phyloP scores from a whole-genome alignment of 2,888 invertebrate genomes.

The Theodoxus fluviatilis region DNA sequence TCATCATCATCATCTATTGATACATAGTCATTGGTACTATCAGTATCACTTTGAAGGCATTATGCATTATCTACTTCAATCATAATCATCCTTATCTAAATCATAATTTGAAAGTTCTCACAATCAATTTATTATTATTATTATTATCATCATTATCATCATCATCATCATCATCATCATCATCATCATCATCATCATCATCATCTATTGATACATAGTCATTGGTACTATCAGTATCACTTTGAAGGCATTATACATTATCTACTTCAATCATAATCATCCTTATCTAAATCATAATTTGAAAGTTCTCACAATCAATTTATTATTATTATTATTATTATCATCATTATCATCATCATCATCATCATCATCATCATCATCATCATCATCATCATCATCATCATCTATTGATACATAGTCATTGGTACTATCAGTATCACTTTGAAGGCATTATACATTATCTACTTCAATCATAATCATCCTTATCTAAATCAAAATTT shows the following conservation, averaged over 20 bases:
- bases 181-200: not conserved
- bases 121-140: not conserved
- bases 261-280: too few relatives aligned
- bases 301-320: conserved; percentile 8
- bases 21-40: too few relatives aligned
- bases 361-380: too few relatives aligned
- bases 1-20: too few relatives aligned
- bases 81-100: not conserved
- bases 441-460: not conserved
- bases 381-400: too few relatives aligned
- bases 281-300: not conserved
- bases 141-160: conserved; percentile 1
- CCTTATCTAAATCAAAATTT: not conserved
- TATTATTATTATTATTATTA: not conserved
- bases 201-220: not conserved
- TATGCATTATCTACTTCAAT: not conserved
- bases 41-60: not conserved
- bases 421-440: too few relatives aligned
- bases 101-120: not conserved
- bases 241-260: not conserved
- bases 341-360: too few relatives aligned
- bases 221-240: not conserved
- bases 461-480: not conserved
- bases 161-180: not conserved
- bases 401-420: too few relatives aligned